Evolutionary conservation across 1,140 invertebrate genomes (phyloP).

Genomic region (Diabrotica undecimpunctata): DNA sequence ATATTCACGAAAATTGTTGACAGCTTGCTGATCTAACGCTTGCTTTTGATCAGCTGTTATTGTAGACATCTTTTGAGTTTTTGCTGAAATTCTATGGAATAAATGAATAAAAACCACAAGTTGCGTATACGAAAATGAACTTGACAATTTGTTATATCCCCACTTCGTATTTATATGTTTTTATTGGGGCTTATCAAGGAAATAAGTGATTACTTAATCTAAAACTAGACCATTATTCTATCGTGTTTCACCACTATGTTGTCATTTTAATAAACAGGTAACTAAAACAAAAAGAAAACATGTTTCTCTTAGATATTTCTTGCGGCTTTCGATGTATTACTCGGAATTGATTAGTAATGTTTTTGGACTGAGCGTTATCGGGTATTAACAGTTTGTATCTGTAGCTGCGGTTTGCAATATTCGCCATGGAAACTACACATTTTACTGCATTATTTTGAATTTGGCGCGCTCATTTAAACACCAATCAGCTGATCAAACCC

Average conservation of each 20-base stretch:
- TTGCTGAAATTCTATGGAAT: constrained; percentile 21
- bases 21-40: constrained; percentile 56
- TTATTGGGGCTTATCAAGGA: background rate
- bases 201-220: constrained; percentile 12
- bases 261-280: background rate
- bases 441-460: constrained; percentile 16
- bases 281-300: constrained; percentile 7
- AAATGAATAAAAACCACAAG: constrained; percentile 18
- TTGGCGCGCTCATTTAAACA: constrained; percentile 9
- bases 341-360: too few relatives aligned
- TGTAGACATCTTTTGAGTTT: constrained; percentile 32
- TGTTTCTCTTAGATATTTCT: background rate
- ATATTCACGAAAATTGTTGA: constrained; percentile 76
- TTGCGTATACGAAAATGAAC: constrained; percentile 12
- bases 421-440: constrained; percentile 8
- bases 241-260: background rate
- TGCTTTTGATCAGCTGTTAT: constrained; percentile 37
- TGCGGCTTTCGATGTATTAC: background rate
- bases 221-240: constrained; percentile 7
- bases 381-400: background rate
- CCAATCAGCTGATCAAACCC: constrained; percentile 9
- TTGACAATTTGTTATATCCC: background rate
- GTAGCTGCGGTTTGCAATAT: constrained; percentile 10
- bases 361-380: background rate
- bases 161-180: constrained; percentile 10